Evolutionary conservation across 2,113 vertebrate species (phyloP), one percentile per base, ranked within the genome.

Genomic region (Anoura caudifer): DNA sequence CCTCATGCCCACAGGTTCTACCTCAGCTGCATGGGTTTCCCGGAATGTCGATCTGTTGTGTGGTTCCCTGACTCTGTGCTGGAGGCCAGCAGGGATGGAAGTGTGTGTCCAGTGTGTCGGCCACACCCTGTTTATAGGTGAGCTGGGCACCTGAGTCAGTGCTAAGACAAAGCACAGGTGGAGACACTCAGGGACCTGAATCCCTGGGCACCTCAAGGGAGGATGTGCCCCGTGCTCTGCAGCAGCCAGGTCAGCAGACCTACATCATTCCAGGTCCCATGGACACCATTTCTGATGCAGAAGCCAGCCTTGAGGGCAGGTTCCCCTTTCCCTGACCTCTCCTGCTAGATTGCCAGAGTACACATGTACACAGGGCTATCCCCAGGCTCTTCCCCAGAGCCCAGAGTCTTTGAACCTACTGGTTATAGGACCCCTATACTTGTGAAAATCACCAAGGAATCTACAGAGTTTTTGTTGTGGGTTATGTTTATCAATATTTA

Each of bases 31-130:
- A 79, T 56, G 11, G 99, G 99, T 19, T 99, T 98, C 93, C 99
- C 99, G 0, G 97, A 98, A 56, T 99, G 99, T 90, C 99, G 98
- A 93, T 87, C 98, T 0, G 99, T 99, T 0, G 80, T 99, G 59
- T 99, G 99, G 99, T 99, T 99, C 97, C 99, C 99, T 0, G 99
- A 99, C 82, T 98, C 98, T 0, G 99, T 99, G 89, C 98, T 99
- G 94, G 99, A 99, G n/a, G 99, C 99, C 97, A 98, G 97, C 97
- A 98, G 99, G 96, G 99, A 99, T 0, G 98, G 98, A 2, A 99
- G 99, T 1, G 0, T 99, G 79, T 99, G 99, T 97, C 96, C 98
- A 0, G 98, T 98, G 10, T 99, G 99, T 96, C 95, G 88, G 82
- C 99, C 99, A 0, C 97, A 95, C 14, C 99, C 99, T 0, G 98